These are phyloP conservation scores for Temnothorax nylanderi DNA, from an alignment of 1,140 invertebrate species.

Conservation along the genomic window DNA sequence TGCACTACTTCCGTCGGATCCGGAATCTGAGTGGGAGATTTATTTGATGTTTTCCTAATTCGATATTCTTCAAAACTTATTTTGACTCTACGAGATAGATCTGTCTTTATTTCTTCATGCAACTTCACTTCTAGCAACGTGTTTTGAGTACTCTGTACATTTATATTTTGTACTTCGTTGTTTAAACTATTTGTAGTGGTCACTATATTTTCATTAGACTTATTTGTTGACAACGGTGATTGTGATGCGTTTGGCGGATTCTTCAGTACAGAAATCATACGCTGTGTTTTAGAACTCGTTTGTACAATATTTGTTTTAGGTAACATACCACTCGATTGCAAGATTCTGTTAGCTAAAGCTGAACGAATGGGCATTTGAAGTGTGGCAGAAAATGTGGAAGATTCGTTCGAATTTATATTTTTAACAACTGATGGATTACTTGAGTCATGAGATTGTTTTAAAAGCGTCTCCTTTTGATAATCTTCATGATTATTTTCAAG, in stretches of 20 bases:
- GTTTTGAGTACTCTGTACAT: slow-evolving; percentile 67
- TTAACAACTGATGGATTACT: slow-evolving; percentile 3
- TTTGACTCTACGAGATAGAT: slow-evolving; percentile 76
- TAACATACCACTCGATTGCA: slow-evolving; percentile 68
- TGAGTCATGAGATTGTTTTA: background rate
- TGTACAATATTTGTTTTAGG: slow-evolving; percentile 65
- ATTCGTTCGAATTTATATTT: background rate
- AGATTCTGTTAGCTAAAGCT: slow-evolving; percentile 75
- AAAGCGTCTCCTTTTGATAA: background rate
- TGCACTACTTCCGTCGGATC: slow-evolving; percentile 69
- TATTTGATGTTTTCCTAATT: slow-evolving; percentile 76
- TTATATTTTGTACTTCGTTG: slow-evolving; percentile 74
- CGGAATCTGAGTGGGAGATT: slow-evolving; percentile 63
- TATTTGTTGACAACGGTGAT: slow-evolving; percentile 26
- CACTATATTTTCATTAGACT: slow-evolving; percentile 73
- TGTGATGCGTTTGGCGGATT: slow-evolving; percentile 72
- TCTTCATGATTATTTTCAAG: background rate
- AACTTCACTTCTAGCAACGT: background rate
- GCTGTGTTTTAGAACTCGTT: slow-evolving; percentile 63
- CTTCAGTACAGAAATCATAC: slow-evolving; percentile 83
- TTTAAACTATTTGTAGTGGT: slow-evolving; percentile 76
- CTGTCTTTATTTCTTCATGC: slow-evolving; percentile 73
- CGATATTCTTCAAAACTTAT: slow-evolving; percentile 86
- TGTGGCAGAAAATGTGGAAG: background rate
- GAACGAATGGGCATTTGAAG: slow-evolving; percentile 65